These are phyloP conservation scores for Seriola aureovittata DNA, from an alignment of 2,113 vertebrate species.

Conservation along the genomic window DNA sequence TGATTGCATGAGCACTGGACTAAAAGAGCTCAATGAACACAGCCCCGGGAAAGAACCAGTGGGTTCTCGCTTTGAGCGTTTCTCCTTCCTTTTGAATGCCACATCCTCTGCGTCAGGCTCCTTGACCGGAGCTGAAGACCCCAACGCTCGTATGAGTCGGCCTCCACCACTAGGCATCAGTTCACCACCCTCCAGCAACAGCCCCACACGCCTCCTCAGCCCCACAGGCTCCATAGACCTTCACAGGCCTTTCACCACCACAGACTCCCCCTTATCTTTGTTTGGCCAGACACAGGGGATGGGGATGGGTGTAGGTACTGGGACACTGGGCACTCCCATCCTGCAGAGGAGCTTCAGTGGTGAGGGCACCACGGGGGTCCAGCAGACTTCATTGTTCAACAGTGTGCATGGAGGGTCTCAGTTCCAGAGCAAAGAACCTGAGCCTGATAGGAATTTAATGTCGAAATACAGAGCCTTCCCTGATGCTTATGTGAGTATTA, in stretches of 20 bases:
- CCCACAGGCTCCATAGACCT: conserved; percentile 60
- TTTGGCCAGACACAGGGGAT: conserved; percentile 38
- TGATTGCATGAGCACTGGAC: conserved; percentile 21
- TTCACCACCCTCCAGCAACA: conserved; percentile 44
- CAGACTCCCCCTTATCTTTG: conserved; percentile 47
- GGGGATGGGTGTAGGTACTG: conserved; percentile 18
- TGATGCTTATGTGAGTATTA: conserved; percentile 87
- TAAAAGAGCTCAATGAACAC: background rate
- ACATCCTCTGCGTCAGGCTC: conserved; percentile 58
- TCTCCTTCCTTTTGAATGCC: conserved; percentile 73
- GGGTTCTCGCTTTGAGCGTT: conserved; percentile 63
- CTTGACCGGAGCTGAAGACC: conserved; percentile 51
- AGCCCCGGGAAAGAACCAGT: background rate
- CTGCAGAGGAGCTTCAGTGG: conserved; percentile 77
- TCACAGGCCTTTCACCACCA: conserved; percentile 26
- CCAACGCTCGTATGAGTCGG: conserved; percentile 41
- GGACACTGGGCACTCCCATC: conserved; percentile 9
- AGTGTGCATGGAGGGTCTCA: conserved; percentile 25
- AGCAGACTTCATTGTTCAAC: conserved; percentile 55
- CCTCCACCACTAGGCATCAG: conserved; percentile 13
- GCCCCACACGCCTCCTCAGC: conserved; percentile 55
- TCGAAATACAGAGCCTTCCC: conserved; percentile 76
- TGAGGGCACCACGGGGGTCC: conserved; percentile 30
- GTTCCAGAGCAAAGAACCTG: conserved; percentile 57
- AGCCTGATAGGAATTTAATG: conserved; percentile 51